A percentile compares a stretch with the other conserved stretches of the same genome.
phyloP scores from a whole-genome alignment of 2,888 invertebrate species.

The Melanophora roralis region DNA sequence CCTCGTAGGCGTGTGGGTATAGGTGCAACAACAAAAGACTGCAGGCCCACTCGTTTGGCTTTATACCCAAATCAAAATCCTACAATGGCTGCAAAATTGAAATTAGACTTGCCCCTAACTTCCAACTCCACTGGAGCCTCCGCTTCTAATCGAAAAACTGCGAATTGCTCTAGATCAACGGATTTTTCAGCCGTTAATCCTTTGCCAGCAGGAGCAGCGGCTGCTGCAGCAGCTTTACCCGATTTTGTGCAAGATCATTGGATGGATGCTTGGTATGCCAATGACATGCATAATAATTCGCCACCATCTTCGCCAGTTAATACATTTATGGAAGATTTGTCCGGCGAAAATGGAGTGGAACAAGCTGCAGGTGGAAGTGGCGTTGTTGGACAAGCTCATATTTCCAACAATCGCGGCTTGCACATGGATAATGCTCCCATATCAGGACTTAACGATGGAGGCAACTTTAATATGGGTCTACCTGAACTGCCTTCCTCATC shows the following conservation, averaged over 20 bases:
- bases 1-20: constrained; percentile 63
- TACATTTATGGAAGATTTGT: constrained; percentile 69
- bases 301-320: constrained; percentile 72
- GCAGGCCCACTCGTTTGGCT: constrained; percentile 69
- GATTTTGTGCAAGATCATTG: constrained; percentile 94
- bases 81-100: constrained; percentile 68
- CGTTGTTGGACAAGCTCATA: constrained; percentile 44
- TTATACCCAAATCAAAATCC: constrained; percentile 63
- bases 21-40: constrained; percentile 52
- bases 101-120: constrained; percentile 70
- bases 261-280: constrained; percentile 81
- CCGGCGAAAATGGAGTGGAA: constrained; percentile 57
- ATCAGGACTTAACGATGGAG: constrained; percentile 57
- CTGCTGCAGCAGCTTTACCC: constrained; percentile 80
- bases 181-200: constrained; percentile 63
- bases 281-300: constrained; percentile 73
- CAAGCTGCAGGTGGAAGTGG: constrained; percentile 62
- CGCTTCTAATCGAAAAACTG: constrained; percentile 48
- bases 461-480: constrained; percentile 61
- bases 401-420: constrained; percentile 5
- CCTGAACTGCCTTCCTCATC: constrained; percentile 59
- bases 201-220: constrained; percentile 46
- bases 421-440: constrained; percentile 45
- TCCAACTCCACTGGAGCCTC: constrained; percentile 41
- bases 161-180: constrained; percentile 50